These are phyloP conservation scores for Ichneumoninae sp. DNA, from an alignment of 2,888 invertebrate species.

Conservation along the genomic window DNA sequence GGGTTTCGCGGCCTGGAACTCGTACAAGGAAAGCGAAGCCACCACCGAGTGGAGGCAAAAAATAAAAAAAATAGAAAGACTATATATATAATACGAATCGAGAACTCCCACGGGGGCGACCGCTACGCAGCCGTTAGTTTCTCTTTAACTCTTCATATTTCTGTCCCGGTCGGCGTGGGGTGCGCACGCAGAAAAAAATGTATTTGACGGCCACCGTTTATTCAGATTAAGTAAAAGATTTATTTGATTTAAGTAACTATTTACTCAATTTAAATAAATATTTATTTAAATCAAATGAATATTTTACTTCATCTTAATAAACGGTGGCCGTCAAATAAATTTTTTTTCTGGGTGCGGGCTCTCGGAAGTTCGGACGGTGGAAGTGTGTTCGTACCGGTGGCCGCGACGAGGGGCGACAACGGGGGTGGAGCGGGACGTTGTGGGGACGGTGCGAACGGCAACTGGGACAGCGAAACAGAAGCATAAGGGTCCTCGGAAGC, in stretches of 20 bases:
- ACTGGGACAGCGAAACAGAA: conserved; percentile 21
- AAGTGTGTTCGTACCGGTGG: neutral
- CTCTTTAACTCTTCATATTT: conserved; percentile 16
- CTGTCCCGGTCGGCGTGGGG: neutral
- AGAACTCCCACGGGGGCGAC: conserved; percentile 9
- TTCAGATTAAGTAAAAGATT: no score
- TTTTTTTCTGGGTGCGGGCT: no score
- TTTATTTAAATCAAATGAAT: no score
- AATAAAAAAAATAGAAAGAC: conserved; percentile 7
- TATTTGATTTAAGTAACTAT: no score
- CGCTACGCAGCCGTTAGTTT: conserved; percentile 9
- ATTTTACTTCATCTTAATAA: no score
- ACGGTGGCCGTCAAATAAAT: no score
- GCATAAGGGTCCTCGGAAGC: conserved; percentile 15
- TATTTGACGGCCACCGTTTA: no score
- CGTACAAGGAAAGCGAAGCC: conserved; percentile 63
- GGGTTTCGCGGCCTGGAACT: conserved; percentile 47
- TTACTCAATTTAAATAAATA: no score
- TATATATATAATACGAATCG: conserved; percentile 8
- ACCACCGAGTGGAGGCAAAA: conserved; percentile 15
- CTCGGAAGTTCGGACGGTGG: conserved; percentile 5
- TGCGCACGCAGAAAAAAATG: no score
- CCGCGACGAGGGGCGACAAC: neutral
- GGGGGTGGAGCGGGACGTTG: no score
- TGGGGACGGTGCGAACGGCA: neutral